Evolutionary conservation across 2,113 vertebrate genomes (phyloP).

Genomic region (Melanostigma gelatinosum): DNA sequence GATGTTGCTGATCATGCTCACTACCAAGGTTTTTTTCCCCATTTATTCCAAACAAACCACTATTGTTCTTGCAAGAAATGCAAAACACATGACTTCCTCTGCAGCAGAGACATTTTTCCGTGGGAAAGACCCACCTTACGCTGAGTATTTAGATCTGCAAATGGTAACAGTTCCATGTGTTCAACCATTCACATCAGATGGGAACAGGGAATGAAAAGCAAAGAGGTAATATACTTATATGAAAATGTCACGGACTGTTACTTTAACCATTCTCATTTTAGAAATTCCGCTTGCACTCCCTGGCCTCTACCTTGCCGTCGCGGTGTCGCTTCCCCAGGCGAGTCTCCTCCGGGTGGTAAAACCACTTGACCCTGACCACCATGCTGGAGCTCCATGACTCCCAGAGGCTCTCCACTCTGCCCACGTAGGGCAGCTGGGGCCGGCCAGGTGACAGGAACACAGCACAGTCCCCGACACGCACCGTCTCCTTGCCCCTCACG

Average conservation of each 20-base stretch:
- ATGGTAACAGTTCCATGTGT: conserved; percentile 23
- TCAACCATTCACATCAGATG: conserved; percentile 26
- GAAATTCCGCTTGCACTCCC: conserved; percentile 11
- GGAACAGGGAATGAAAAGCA: conserved; percentile 27
- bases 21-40: background rate
- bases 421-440: conserved; percentile 96
- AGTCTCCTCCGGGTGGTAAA: conserved; percentile 99
- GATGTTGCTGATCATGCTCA: conserved; percentile 9
- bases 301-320: conserved; percentile 91
- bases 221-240: conserved; percentile 38
- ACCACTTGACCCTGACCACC: conserved; percentile 99
- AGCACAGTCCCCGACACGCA: conserved; percentile 94
- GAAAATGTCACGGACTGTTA: conserved; percentile 41
- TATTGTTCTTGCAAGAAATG: conserved; percentile 24
- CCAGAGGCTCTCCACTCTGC: conserved; percentile 98
- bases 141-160: conserved; percentile 27
- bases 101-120: background rate
- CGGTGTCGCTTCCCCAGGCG: conserved; percentile 94
- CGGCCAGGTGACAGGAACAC: conserved; percentile 96
- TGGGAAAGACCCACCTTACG: background rate
- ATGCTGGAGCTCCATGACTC: conserved; percentile 99
- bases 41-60: conserved; percentile 40
- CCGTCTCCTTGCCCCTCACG: conserved; percentile 93
- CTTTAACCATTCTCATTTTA: conserved; percentile 29
- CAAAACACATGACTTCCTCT: conserved; percentile 26